Conservation (phyloP, 2,113 vertebrate genomes). For the Mobula hypostoma region DNA sequence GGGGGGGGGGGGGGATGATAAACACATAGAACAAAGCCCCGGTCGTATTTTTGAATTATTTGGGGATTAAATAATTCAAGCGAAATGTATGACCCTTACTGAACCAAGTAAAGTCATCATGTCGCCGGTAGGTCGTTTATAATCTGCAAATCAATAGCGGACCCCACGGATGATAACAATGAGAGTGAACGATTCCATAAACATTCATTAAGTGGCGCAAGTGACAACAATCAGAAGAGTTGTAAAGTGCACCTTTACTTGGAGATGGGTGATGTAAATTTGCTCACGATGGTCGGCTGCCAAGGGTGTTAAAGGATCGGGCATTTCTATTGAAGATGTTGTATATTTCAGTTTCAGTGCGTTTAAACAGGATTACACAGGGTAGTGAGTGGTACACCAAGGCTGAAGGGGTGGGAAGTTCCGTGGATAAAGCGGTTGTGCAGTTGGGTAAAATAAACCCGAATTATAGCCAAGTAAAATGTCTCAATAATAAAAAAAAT, state of each 20-base stretch:
- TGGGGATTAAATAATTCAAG: slow-evolving; percentile 25
- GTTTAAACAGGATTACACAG: not conserved
- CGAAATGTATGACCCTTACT: not conserved
- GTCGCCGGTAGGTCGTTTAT: not conserved
- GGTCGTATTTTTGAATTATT: not conserved
- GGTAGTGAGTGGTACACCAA: not conserved
- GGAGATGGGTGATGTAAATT: not conserved
- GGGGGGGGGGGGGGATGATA: not conserved
- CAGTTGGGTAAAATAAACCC: not conserved
- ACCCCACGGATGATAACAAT: slow-evolving; percentile 12
- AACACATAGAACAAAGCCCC: slow-evolving; percentile 17
- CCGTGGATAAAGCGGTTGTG: not conserved
- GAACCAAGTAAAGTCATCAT: not conserved
- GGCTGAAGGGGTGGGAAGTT: not conserved
- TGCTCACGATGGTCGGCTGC: too few species aligned
- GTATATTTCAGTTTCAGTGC: not conserved
- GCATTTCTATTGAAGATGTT: not conserved
- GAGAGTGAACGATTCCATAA: not conserved
- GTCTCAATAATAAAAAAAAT: not conserved
- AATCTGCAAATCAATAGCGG: slow-evolving; percentile 23
- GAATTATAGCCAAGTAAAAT: not conserved
- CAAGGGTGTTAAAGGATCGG: not conserved
- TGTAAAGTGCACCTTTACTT: not conserved
- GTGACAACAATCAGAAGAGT: slow-evolving; percentile 9
- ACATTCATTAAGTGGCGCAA: slow-evolving; percentile 2